Conservation (phyloP, 2,113 vertebrate genomes). For the Leiothrix lutea region DNA sequence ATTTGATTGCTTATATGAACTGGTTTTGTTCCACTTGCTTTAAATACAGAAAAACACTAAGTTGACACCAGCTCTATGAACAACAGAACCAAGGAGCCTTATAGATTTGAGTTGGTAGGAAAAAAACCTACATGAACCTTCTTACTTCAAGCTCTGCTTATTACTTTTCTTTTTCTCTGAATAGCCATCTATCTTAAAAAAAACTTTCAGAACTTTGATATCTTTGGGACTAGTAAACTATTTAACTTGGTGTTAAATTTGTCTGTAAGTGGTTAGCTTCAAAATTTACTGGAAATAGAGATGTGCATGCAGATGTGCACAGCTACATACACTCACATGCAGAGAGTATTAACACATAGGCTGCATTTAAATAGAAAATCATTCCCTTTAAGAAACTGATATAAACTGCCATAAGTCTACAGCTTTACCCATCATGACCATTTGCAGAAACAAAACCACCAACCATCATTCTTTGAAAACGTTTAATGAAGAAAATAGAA, state of each 20-base stretch:
- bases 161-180: not conserved
- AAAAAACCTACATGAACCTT: not conserved
- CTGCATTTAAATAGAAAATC: not conserved
- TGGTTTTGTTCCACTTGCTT: not conserved
- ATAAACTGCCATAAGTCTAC: not conserved
- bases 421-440: not conserved
- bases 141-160: not conserved
- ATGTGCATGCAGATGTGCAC: not conserved
- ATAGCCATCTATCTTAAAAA: not conserved
- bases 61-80: not conserved
- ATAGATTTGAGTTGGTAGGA: not conserved
- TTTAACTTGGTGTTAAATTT: not conserved
- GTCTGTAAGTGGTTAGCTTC: not conserved
- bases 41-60: not conserved
- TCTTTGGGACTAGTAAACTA: not conserved
- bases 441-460: not conserved
- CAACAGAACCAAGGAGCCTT: not conserved
- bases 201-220: not conserved
- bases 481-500: constrained; percentile 7
- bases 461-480: not conserved
- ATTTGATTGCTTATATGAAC: not conserved
- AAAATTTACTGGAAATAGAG: not conserved
- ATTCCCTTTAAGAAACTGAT: not conserved
- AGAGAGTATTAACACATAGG: not conserved
- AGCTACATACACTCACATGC: not conserved